Evolutionary conservation across 1,140 invertebrate species (phyloP).

Genomic region (Hypsibius dujardini): DNA sequence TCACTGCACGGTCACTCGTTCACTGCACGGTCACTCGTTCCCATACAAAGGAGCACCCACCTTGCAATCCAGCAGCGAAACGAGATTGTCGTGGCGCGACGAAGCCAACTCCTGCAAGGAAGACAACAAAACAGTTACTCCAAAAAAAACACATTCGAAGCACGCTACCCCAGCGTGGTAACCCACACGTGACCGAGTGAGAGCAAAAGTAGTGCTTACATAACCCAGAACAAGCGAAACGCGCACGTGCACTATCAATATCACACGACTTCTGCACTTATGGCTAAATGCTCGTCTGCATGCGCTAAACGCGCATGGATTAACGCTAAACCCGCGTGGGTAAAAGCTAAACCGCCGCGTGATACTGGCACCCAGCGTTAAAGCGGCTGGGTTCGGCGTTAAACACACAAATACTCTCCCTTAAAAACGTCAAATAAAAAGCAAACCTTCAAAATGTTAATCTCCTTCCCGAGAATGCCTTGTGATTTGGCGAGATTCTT

Average conservation of each 20-base stretch:
- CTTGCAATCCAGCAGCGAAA: constrained; percentile 87
- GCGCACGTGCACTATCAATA: not conserved
- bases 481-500: constrained; percentile 91
- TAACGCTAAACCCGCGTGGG: too few species aligned
- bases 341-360: not conserved
- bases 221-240: not conserved
- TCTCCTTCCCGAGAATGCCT: constrained; percentile 89
- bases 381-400: not conserved
- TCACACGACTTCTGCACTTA: not conserved
- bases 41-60: constrained; percentile 28
- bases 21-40: not conserved
- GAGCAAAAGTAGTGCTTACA: not conserved
- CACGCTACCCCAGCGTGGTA: not conserved
- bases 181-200: not conserved
- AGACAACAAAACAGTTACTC: constrained; percentile 20
- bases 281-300: not conserved
- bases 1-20: not conserved
- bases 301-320: not conserved
- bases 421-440: not conserved
- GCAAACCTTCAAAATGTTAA: constrained; percentile 79
- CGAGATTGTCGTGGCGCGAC: constrained; percentile 93
- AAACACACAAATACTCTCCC: not conserved
- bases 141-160: constrained; percentile 18
- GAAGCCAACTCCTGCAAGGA: constrained; percentile 66
- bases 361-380: not conserved